Percentiles rank a stretch among this genome's conserved stretches.
phyloP scores from a whole-genome alignment of 2,888 invertebrate genomes.

The Loripinus fragilis region DNA sequence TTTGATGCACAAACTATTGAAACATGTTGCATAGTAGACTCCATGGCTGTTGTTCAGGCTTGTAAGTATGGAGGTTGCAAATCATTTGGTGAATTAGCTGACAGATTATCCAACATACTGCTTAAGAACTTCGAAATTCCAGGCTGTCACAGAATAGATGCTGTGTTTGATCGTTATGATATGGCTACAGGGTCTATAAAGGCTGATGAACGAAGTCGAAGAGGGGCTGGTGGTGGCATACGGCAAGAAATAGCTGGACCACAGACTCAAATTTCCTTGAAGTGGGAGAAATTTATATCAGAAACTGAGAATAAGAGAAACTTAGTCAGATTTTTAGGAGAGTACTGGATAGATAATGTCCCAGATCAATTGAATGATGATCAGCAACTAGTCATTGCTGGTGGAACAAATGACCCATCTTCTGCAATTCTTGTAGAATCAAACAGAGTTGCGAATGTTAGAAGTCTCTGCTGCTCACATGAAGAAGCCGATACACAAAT shows the following conservation, averaged over 20 bases:
- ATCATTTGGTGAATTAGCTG: background rate
- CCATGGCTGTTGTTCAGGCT: background rate
- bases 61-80: background rate
- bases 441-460: background rate
- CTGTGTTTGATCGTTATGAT: background rate
- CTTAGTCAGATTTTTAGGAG: background rate
- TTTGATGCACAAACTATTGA: background rate
- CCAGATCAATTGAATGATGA: background rate
- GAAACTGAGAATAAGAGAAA: slow-evolving; percentile 4
- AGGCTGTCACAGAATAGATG: background rate
- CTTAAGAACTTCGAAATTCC: background rate
- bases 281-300: background rate
- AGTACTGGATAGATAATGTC: background rate
- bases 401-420: background rate
- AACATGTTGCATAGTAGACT: background rate
- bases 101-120: background rate
- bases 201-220: background rate
- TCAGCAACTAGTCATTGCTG: background rate
- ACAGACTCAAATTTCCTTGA: background rate
- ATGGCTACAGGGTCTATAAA: background rate
- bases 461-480: background rate
- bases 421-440: background rate
- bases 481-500: background rate
- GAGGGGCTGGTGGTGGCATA: background rate
- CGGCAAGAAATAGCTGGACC: background rate